A percentile compares a stretch with the other conserved stretches of the same genome.
phyloP scores from a whole-genome alignment of 1,140 invertebrate genomes.

The Homalodisca vitripennis region DNA sequence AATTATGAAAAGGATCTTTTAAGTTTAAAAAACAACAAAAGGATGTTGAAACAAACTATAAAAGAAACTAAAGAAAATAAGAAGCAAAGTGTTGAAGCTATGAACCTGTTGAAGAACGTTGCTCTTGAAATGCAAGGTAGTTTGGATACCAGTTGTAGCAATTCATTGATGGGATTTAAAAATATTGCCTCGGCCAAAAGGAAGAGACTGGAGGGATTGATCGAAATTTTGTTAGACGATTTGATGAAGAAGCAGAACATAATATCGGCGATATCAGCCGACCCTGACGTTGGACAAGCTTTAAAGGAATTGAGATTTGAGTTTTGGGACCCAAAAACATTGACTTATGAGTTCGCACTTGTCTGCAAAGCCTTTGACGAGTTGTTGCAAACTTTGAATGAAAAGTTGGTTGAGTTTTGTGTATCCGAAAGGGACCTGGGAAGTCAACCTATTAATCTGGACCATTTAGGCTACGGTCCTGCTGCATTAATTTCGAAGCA shows the following conservation, averaged over 20 bases:
- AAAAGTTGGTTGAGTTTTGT: constrained; percentile 7
- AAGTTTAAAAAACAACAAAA: constrained; percentile 9
- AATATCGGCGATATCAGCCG: not conserved
- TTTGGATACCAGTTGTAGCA: not conserved
- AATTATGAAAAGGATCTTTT: constrained; percentile 18
- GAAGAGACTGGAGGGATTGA: not conserved
- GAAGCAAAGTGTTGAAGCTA: not conserved
- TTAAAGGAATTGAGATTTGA: not conserved
- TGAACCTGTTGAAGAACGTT: not conserved
- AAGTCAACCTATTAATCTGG: not conserved
- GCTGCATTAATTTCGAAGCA: not conserved
- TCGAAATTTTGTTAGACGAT: not conserved
- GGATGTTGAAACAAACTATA: constrained; percentile 2
- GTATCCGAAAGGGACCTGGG: not conserved
- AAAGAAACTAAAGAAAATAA: not conserved
- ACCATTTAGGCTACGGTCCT: not conserved
- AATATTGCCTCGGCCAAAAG: not conserved
- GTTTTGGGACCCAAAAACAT: not conserved
- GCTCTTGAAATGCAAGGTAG: not conserved
- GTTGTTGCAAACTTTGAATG: not conserved
- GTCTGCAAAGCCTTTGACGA: not conserved
- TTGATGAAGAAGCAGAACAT: not conserved
- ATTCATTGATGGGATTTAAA: not conserved
- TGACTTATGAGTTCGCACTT: not conserved
- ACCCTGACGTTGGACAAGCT: not conserved